A percentile compares a stretch with the other conserved stretches of the same genome.
phyloP scores from a whole-genome alignment of 2,113 vertebrate species.

The Pipa parva region DNA sequence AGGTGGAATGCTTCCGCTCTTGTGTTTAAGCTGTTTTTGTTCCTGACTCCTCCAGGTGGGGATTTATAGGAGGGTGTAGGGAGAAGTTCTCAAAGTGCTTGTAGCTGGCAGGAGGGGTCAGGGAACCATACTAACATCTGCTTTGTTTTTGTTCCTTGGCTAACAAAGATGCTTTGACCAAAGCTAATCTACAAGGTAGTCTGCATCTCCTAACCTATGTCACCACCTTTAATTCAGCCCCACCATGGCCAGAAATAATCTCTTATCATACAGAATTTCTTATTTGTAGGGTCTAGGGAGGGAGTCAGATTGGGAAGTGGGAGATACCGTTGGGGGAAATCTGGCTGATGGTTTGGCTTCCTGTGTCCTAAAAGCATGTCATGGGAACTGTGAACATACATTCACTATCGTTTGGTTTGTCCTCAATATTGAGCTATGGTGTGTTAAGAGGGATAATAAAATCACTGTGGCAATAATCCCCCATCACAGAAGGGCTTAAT shows the following conservation, averaged over 20 bases:
- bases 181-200: slow-evolving; percentile 98
- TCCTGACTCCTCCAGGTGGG: background rate
- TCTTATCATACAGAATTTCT: background rate
- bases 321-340: background rate
- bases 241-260: slow-evolving; percentile 46
- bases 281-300: background rate
- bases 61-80: background rate
- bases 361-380: background rate
- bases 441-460: background rate
- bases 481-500: too few species aligned
- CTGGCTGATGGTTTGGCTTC: slow-evolving; percentile 4
- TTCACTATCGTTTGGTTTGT: background rate
- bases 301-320: background rate
- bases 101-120: background rate
- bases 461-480: too few species aligned
- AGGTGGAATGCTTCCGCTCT: slow-evolving; percentile 8
- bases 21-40: background rate
- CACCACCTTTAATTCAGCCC: slow-evolving; percentile 60
- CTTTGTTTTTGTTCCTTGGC: slow-evolving; percentile 68
- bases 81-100: background rate
- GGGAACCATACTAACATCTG: slow-evolving; percentile 72
- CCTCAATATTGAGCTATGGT: background rate
- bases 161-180: slow-evolving; percentile 98
- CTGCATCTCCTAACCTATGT: slow-evolving; percentile 69
- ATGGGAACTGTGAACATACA: background rate